These are phyloP conservation scores for Drosophila bipectinata DNA, from an alignment of 1,140 invertebrate species.

Conservation along the genomic window DNA sequence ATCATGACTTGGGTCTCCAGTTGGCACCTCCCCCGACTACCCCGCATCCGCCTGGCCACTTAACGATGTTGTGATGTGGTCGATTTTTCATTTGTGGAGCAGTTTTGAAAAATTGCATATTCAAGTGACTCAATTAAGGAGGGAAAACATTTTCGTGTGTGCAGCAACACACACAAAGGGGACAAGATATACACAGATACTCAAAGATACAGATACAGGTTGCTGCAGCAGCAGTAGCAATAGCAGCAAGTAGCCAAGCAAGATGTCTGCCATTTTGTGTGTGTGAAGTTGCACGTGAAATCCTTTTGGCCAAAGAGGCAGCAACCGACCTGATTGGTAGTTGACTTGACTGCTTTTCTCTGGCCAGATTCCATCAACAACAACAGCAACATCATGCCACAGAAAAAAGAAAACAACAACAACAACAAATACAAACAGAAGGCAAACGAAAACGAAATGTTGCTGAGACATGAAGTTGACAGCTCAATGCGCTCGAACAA, in stretches of 20 bases:
- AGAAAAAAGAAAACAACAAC: constrained; percentile 41
- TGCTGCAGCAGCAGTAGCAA: constrained; percentile 15
- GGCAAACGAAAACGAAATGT: constrained; percentile 76
- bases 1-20: constrained; percentile 45
- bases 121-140: constrained; percentile 78
- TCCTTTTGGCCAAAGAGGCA: constrained; percentile 74
- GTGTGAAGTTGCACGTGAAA: constrained; percentile 63
- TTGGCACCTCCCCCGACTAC: constrained; percentile 23
- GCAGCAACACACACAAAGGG: constrained; percentile 1
- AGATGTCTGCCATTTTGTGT: constrained; percentile 77
- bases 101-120: constrained; percentile 77
- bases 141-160: constrained; percentile 15
- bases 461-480: constrained; percentile 81
- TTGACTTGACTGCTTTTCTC: constrained; percentile 67
- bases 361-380: constrained; percentile 74
- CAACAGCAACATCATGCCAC: constrained; percentile 47
- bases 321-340: constrained; percentile 79
- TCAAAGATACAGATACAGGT: constrained; percentile 49
- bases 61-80: constrained; percentile 65
- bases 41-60: constrained; percentile 16
- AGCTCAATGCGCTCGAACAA: constrained; percentile 81
- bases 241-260: constrained; percentile 48
- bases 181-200: neutral
- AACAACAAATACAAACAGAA: constrained; percentile 18
- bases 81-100: constrained; percentile 62